phyloP scores from a whole-genome alignment of 2,888 invertebrate genomes.

The Aromia moschata region DNA sequence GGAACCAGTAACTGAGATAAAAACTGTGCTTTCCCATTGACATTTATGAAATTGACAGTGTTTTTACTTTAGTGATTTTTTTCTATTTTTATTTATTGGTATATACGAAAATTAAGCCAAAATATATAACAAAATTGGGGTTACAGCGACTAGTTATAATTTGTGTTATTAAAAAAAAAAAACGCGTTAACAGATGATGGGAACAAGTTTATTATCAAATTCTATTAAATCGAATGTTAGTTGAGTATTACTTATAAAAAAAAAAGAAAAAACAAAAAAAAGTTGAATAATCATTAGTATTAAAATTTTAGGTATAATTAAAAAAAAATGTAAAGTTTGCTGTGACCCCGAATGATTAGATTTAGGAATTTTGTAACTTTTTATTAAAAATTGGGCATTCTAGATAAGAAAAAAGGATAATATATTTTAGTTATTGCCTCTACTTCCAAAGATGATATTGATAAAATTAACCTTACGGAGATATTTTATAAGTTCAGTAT shows the following conservation, averaged over 20 bases:
- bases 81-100: slow-evolving; percentile 14
- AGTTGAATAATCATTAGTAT: neutral
- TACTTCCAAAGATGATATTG: slow-evolving; percentile 21
- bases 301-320: neutral
- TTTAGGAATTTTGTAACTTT: slow-evolving; percentile 17
- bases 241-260: no score
- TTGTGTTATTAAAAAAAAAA: slow-evolving; percentile 1
- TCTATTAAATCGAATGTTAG: slow-evolving; percentile 6
- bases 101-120: slow-evolving; percentile 2
- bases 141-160: slow-evolving; percentile 13
- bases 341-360: slow-evolving; percentile 16
- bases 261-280: no score
- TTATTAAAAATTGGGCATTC: slow-evolving; percentile 25
- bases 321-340: slow-evolving; percentile 2
- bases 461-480: slow-evolving; percentile 25
- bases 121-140: slow-evolving; percentile 6
- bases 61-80: slow-evolving; percentile 16
- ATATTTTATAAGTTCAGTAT: slow-evolving; percentile 39
- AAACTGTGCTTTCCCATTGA: slow-evolving; percentile 14
- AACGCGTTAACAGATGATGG: slow-evolving; percentile 3
- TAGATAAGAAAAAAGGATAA: slow-evolving; percentile 4
- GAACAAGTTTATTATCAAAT: slow-evolving; percentile 5
- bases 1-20: slow-evolving; percentile 8
- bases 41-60: slow-evolving; percentile 31
- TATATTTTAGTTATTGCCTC: slow-evolving; percentile 20